Base-by-base conservation (phyloP, 2,797 vertebrate genomes). In the Melanotaenia boesemani region DNA sequence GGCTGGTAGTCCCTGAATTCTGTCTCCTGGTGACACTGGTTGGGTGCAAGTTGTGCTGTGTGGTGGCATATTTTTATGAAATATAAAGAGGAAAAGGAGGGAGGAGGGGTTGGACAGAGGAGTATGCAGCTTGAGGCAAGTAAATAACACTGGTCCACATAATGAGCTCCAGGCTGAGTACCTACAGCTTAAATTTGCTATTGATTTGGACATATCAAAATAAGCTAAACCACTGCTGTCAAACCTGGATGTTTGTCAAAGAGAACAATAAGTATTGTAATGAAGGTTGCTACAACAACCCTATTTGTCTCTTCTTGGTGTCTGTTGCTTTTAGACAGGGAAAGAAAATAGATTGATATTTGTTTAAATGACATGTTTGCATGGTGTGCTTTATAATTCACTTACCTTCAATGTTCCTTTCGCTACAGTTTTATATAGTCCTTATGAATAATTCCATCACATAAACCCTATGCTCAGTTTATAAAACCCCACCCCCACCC, bases 21-120 rank as follows among this genome's bases (percentile, higher is more conserved):
- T 4, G 2, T 79, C 69, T 88, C 65, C 69, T 63, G 79, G 80
- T 88, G 74, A 85, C 81, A 82, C 69, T 76, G 84, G 78, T 84
- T 86, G 82, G 87, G 89, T 84, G 88, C 61, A 80, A 80, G 58
- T 76, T 83, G 77, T 69, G 71, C 71, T 77, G 60, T 76, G 83
- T 75, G 56, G 62, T 76, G 59, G 78, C 72, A 67, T 72, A 67
- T 72, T 77, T 84, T 65, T 81, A 67, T 80, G 64, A 89, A 77
- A 86, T 64, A 67, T 4, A 58, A 69, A 61, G 67, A 74, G 72
- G 63, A 73, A 20, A 85, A 68, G 54, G 68, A 70, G 37, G 41
- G 55, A 73, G 50, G 28, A 15, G 62, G 8, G 41, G 59, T 46
- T 28, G 44, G 12, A 50, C 0, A 1, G 56, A 60, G 55, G 54